Percentiles rank a stretch among this genome's conserved stretches.
Conservation (phyloP, 2,888 invertebrate species). For the Sympetrum striolatum region DNA sequence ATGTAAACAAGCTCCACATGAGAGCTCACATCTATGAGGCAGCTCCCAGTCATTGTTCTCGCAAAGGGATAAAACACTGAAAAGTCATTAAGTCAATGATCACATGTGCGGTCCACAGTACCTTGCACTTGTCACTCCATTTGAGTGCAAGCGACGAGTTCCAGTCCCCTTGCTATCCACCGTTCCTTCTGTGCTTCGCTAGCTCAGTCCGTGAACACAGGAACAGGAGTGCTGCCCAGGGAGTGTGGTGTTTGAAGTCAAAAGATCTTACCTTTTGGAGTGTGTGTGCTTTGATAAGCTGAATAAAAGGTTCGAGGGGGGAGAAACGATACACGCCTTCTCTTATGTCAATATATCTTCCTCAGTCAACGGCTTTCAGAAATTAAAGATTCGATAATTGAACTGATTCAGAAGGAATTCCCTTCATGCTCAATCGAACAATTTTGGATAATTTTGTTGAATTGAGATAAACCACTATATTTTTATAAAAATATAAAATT, state of each 20-base stretch:
- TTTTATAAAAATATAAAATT: slow-evolving; percentile 49
- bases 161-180: slow-evolving; percentile 62
- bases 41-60: neutral
- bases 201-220: slow-evolving; percentile 63
- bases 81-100: slow-evolving; percentile 41
- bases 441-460: slow-evolving; percentile 30
- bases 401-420: neutral
- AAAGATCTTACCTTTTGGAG: slow-evolving; percentile 36
- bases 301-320: neutral
- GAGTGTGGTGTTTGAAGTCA: slow-evolving; percentile 42
- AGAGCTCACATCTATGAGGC: neutral
- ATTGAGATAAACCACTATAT: slow-evolving; percentile 43
- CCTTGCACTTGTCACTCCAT: slow-evolving; percentile 82
- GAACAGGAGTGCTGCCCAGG: slow-evolving; percentile 53
- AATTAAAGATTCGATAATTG: slow-evolving; percentile 20
- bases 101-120: slow-evolving; percentile 63
- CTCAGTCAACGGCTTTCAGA: slow-evolving; percentile 30
- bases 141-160: slow-evolving; percentile 78
- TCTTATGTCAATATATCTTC: slow-evolving; percentile 33
- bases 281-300: slow-evolving; percentile 34
- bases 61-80: slow-evolving; percentile 30
- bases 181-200: slow-evolving; percentile 57
- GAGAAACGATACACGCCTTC: neutral
- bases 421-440: slow-evolving; percentile 2
- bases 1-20: neutral